These are phyloP conservation scores for Pelmatolapia mariae DNA, from an alignment of 2,113 vertebrate species.

Conservation along the genomic window DNA sequence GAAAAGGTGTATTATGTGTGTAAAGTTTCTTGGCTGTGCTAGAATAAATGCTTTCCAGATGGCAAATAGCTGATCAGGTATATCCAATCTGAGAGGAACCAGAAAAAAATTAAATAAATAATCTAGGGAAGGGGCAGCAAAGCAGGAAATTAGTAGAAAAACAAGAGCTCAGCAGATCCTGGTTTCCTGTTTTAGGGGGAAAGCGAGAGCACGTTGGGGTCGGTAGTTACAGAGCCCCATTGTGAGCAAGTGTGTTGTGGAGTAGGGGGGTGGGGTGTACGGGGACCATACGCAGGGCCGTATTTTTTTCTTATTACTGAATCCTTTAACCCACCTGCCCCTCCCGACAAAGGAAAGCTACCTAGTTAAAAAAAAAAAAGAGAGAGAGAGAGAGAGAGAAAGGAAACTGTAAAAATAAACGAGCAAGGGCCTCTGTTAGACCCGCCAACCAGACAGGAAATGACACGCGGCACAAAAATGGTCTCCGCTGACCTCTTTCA, in stretches of 20 bases:
- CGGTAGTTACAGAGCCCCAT: conserved; percentile 75
- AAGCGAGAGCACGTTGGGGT: conserved; percentile 58
- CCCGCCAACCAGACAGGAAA: conserved; percentile 74
- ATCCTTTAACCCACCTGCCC: conserved; percentile 62
- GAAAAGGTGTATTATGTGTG: not conserved
- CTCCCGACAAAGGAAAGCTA: conserved; percentile 62
- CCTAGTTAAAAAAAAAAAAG: conserved; percentile 45
- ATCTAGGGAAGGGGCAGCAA: conserved; percentile 70
- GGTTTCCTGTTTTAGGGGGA: conserved; percentile 77
- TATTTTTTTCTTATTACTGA: conserved; percentile 48
- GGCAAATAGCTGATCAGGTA: conserved; percentile 49
- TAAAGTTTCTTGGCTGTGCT: not conserved
- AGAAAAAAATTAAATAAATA: conserved; percentile 70
- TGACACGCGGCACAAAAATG: conserved; percentile 72
- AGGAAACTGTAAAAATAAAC: conserved; percentile 82
- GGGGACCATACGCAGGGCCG: conserved; percentile 54
- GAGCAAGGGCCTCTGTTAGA: conserved; percentile 63
- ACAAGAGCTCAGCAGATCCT: conserved; percentile 72
- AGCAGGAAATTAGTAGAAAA: conserved; percentile 80
- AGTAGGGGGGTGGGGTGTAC: conserved; percentile 59
- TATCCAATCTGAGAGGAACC: conserved; percentile 57
- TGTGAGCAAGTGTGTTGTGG: conserved; percentile 72
- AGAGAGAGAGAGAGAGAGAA: conserved; percentile 34
- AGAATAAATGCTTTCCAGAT: conserved; percentile 11
- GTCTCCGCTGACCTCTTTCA: conserved; percentile 61